phyloP scores from a whole-genome alignment of 1,140 invertebrate species.

The Parapsyche elsis region DNA sequence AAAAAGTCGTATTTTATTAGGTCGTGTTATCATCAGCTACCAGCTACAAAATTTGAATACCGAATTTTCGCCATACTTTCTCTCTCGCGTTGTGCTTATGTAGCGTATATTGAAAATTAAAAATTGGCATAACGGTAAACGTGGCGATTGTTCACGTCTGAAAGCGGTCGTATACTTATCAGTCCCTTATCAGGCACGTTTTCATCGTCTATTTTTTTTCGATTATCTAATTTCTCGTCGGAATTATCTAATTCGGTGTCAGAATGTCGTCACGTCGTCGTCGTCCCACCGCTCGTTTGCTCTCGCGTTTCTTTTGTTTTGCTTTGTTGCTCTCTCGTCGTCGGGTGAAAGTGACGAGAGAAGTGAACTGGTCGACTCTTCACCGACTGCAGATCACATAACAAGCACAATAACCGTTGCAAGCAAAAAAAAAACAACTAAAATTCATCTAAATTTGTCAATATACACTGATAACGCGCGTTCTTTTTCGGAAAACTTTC shows the following conservation, averaged over 20 bases:
- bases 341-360: conserved; percentile 27
- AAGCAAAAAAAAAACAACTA: background rate
- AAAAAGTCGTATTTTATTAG: no score
- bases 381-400: background rate
- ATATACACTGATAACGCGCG: no score
- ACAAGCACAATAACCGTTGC: background rate
- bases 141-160: no score
- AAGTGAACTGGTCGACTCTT: background rate
- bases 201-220: background rate
- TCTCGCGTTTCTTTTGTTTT: conserved; percentile 31
- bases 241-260: conserved; percentile 29
- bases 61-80: no score
- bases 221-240: background rate
- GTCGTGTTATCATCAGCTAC: no score
- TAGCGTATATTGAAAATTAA: no score
- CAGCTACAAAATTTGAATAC: no score
- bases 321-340: background rate
- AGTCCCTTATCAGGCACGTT: background rate
- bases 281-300: background rate
- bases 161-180: background rate
- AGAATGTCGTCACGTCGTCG: conserved; percentile 10
- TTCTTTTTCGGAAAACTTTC: no score
- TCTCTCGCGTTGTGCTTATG: no score
- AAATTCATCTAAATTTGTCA: no score
- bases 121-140: no score